These are phyloP conservation scores for Oligia fasciuncula DNA, from an alignment of 2,888 invertebrate genomes.

Conservation along the genomic window DNA sequence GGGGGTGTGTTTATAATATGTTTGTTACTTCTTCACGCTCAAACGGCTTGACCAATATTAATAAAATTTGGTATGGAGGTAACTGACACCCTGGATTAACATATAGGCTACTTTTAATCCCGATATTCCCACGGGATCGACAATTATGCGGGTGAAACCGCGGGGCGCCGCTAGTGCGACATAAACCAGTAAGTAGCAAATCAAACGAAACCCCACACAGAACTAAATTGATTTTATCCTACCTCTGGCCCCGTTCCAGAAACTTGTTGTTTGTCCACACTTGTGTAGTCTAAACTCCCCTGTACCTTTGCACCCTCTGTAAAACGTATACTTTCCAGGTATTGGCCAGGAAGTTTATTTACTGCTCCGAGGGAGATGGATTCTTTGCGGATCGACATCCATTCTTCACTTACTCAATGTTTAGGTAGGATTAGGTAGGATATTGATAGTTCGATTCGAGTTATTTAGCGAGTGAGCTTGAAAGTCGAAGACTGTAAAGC, in stretches of 20 bases:
- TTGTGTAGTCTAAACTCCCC: slow-evolving; percentile 42
- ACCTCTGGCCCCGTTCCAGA: not conserved
- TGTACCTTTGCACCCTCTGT: slow-evolving; percentile 45
- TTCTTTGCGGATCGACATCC: slow-evolving; percentile 10
- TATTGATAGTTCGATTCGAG: not conserved
- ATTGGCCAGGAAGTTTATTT: slow-evolving; percentile 49
- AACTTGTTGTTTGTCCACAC: slow-evolving; percentile 43
- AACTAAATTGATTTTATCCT: slow-evolving; percentile 21
- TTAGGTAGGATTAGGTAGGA: not conserved
- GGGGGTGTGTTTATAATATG: no score
- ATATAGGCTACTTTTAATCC: no score
- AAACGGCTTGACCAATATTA: no score
- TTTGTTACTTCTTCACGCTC: no score
- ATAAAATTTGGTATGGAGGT: no score
- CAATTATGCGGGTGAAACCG: no score
- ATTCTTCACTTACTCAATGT: slow-evolving; percentile 10
- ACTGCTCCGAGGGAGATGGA: slow-evolving; percentile 26
- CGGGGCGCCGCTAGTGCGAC: not conserved
- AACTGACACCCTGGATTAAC: no score
- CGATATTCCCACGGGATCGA: no score
- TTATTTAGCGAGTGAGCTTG: not conserved
- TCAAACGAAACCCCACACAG: not conserved
- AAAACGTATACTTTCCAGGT: slow-evolving; percentile 24
- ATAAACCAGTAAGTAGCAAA: not conserved
- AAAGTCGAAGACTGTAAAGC: not conserved